Percentiles rank a stretch among this genome's conserved stretches.
Conservation (phyloP, 2,113 vertebrate species). For the Odontesthes bonariensis region DNA sequence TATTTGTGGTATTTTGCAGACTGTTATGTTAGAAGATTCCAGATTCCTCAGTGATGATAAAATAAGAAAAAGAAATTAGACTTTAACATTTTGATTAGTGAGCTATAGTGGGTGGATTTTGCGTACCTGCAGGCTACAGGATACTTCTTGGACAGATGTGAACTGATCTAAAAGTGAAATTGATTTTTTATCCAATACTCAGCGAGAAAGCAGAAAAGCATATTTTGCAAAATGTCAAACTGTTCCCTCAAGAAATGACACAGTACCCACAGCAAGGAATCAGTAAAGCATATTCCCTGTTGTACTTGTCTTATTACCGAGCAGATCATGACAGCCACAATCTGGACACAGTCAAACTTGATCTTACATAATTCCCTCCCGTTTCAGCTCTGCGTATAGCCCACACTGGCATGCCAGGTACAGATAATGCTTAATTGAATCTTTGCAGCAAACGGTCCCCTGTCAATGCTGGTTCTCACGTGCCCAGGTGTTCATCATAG, state of each 20-base stretch:
- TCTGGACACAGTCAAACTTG: slow-evolving; percentile 46
- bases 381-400: slow-evolving; percentile 17
- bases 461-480: slow-evolving; percentile 43
- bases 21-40: background rate
- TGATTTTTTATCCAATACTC: slow-evolving; percentile 7
- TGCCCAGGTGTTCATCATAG: slow-evolving; percentile 60
- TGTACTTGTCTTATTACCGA: slow-evolving; percentile 27
- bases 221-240: slow-evolving; percentile 21
- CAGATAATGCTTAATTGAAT: slow-evolving; percentile 53
- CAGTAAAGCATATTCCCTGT: slow-evolving; percentile 11
- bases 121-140: background rate
- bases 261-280: background rate
- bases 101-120: background rate
- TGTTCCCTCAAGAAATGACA: slow-evolving; percentile 15
- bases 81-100: background rate
- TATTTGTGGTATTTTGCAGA: background rate
- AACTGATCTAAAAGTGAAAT: background rate
- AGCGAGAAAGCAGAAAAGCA: slow-evolving; percentile 1
- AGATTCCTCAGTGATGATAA: background rate
- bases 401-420: slow-evolving; percentile 23
- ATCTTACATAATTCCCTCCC: slow-evolving; percentile 30
- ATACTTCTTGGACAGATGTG: slow-evolving; percentile 1
- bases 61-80: background rate
- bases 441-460: slow-evolving; percentile 44
- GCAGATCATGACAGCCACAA: slow-evolving; percentile 29